Evolutionary conservation across 1,140 invertebrate species (phyloP), one percentile per base, ranked within the genome.

Genomic region (Drosophila hydei): DNA sequence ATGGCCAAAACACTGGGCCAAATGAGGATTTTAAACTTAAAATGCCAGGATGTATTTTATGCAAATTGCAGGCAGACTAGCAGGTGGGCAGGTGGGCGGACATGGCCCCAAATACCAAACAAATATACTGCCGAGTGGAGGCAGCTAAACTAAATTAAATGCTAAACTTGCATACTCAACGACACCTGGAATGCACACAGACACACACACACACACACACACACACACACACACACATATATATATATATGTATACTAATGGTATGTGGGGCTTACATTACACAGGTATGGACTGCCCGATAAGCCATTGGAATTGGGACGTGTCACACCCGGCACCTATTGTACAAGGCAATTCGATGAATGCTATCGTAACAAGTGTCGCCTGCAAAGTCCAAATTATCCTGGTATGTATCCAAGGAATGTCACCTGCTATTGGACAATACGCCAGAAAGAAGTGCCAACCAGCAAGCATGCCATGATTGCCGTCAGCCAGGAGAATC

Each of bases 381-480:
- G 95, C 27, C 92, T 97, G 30, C 97, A 97, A 92, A 95, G 94
- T 54, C 97, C 97, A n/a, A 97, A 98, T 92, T 98, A 97, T 91
- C 97, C 97, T 0, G 97, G 97, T 12, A 96, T 97, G 93, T 98
- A 98, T 92, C 97, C 96, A 1, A 93, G 96, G 43, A 97, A 98
- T 90, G 96, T 97, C 3, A 96, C 96, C 8, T 97, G 96, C 90
- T 94, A 96, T 79, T 95, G 96, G 92, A 96, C 94, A 16, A 92
- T 97, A 54, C 93, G 96, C 12, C 96, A 97, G 91, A 96, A 96
- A 89, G 95, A 95, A 72, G 95, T 97, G 23, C 96, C 96, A 0
- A 96, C 95, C 5, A 97, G 96, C 91, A 97, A 97, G 90, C 96
- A 97, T 91, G 96, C 96, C 2, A 97, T 97, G 96, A 96, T 97